Conservation (phyloP, 2,113 vertebrate genomes). For the Romanogobio albipinnatus region DNA sequence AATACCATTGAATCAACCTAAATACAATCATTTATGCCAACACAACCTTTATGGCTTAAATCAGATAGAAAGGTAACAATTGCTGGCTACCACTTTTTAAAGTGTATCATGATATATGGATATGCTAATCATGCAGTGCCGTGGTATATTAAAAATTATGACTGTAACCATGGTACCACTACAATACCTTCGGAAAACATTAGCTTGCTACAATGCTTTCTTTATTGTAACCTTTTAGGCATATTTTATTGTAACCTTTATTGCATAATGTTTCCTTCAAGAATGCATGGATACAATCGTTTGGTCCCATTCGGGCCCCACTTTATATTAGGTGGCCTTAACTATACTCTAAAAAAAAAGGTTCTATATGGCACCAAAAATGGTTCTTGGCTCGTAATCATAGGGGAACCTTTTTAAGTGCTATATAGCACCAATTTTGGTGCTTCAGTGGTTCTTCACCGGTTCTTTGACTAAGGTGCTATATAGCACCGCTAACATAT, state of each 20-base stretch:
- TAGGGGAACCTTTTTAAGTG: too few species aligned
- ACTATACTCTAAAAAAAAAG: too few species aligned
- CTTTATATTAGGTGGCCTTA: too few species aligned
- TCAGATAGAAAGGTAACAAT: not conserved
- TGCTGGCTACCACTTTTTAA: not conserved
- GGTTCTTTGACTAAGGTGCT: too few species aligned
- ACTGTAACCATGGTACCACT: not conserved
- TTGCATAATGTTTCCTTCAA: not conserved
- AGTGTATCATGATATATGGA: not conserved
- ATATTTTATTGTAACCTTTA: not conserved
- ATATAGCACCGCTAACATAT: too few species aligned
- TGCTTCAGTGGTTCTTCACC: too few species aligned
- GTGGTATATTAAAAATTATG: not conserved
- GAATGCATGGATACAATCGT: not conserved
- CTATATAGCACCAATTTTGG: too few species aligned
- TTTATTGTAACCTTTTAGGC: not conserved
- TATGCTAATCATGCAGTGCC: not conserved
- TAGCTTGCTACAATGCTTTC: not conserved
- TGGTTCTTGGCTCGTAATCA: too few species aligned
- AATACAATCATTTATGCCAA: not conserved
- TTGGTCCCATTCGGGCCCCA: too few species aligned
- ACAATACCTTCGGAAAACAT: not conserved
- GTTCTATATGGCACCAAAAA: too few species aligned
- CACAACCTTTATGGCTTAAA: not conserved
- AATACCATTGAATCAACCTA: not conserved